Conservation (phyloP, 2,113 vertebrate species). For the Pipra filicauda region DNA sequence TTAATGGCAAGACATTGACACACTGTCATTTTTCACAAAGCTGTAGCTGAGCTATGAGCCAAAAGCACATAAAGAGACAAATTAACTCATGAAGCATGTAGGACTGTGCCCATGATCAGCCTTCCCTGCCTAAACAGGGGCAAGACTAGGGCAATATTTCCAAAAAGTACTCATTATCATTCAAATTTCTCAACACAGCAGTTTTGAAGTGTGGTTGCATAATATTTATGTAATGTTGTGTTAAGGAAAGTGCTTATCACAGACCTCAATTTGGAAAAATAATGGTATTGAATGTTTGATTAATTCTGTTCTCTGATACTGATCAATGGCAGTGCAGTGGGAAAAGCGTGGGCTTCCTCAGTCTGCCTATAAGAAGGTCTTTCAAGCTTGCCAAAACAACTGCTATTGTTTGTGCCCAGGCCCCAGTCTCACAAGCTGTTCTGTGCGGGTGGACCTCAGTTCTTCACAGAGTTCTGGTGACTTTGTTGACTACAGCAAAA, state of each 20-base stretch:
- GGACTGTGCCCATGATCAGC: not conserved
- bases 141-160: not conserved
- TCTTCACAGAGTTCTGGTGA: not conserved
- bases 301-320: not conserved
- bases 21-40: slow-evolving; percentile 34
- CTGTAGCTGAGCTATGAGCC: slow-evolving; percentile 13
- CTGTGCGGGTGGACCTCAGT: slow-evolving; percentile 11
- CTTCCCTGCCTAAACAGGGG: not conserved
- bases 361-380: slow-evolving; percentile 45
- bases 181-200: not conserved
- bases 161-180: not conserved
- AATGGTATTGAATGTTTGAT: not conserved
- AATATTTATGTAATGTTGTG: slow-evolving; percentile 26
- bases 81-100: not conserved
- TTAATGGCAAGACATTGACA: slow-evolving; percentile 38
- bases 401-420: slow-evolving; percentile 42
- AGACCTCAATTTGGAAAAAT: slow-evolving; percentile 21
- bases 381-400: slow-evolving; percentile 42
- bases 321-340: slow-evolving; percentile 13
- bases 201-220: not conserved
- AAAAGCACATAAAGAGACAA: slow-evolving; percentile 29
- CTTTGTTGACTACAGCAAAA: slow-evolving; percentile 13
- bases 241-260: not conserved
- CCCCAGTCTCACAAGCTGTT: slow-evolving; percentile 30
- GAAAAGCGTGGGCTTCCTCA: slow-evolving; percentile 56